Evolutionary conservation across 1,140 invertebrate species (phyloP), one percentile per base, ranked within the genome.

Genomic region (Trigoniulus corallinus): DNA sequence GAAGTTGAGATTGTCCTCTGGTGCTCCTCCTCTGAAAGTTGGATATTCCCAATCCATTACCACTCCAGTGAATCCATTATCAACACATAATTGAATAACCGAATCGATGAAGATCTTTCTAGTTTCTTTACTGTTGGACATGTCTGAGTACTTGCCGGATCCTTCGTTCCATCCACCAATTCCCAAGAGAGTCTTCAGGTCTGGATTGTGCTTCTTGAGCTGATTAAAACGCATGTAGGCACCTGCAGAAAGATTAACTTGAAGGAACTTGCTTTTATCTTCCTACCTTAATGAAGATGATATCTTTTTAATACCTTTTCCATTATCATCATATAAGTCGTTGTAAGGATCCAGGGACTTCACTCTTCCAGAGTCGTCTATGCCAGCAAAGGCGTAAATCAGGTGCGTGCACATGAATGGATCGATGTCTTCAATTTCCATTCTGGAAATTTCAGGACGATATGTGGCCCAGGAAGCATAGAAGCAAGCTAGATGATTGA

Each of bases 121-220:
- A 1, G 67, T 60, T 0, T 57, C 51, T 1, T 70, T 62, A 24
- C 63, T 71, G 55, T 72, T 74, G 0, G 74, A 76, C 46, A 81
- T 73, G 18, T 58, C 52, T 0, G 79, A 82, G 62, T 77, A 84
- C 52, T 73, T 79, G 2, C 62, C 64, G 0, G 78, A 80, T n/a
- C 79, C 79, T 64, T 82, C 78, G 59, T 78, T 80, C 81, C 81
- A 86, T 13, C 83, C 83, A 12, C 83, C 83, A 29, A 87, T 73
- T 85, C 79, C 78, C 0, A 84, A 58, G n/a, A 84, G 43, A 0
- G 73, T 67, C 59, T 84, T 86, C 0, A 78, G 50, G 0, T 67
- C 63, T 0, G 78, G 74, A 60, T 79, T 84, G 7, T 56, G 51
- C 13, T 71, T 50, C n/a, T n/a, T n/a, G n/a, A n/a, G n/a, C n/a